phyloP scores from a whole-genome alignment of 2,888 invertebrate species.

The Pantelozetes paolii region DNA sequence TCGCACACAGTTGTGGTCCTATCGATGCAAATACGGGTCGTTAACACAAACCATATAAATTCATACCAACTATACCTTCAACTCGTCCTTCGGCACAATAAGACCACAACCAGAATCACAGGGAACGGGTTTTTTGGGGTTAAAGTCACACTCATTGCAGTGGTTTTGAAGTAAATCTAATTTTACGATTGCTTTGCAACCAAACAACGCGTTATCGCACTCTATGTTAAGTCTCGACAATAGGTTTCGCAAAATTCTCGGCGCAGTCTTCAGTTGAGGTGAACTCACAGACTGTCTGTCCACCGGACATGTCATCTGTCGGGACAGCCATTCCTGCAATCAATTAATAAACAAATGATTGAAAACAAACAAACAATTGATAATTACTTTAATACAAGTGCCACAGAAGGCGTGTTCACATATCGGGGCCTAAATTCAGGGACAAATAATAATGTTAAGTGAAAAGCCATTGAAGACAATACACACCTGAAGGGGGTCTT shows the following conservation, averaged over 20 bases:
- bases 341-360: background rate
- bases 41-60: conserved; percentile 32
- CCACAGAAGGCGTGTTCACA: conserved; percentile 95
- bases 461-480: conserved; percentile 12
- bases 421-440: conserved; percentile 69
- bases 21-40: conserved; percentile 41
- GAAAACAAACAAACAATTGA: background rate
- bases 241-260: conserved; percentile 85
- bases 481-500: conserved; percentile 84
- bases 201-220: conserved; percentile 85
- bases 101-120: conserved; percentile 92
- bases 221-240: conserved; percentile 79
- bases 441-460: background rate
- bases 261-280: conserved; percentile 75
- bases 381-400: conserved; percentile 68
- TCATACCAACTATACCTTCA: conserved; percentile 59
- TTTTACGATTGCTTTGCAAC: conserved; percentile 78
- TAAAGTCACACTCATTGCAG: conserved; percentile 84
- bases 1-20: conserved; percentile 86
- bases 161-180: conserved; percentile 77
- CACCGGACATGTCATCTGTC: conserved; percentile 89
- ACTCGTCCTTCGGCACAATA: conserved; percentile 88
- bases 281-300: conserved; percentile 84
- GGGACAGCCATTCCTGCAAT: conserved; percentile 74
- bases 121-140: conserved; percentile 86